Base-by-base conservation (phyloP, 2,888 invertebrate genomes). In the Ochropleura leucogaster region DNA sequence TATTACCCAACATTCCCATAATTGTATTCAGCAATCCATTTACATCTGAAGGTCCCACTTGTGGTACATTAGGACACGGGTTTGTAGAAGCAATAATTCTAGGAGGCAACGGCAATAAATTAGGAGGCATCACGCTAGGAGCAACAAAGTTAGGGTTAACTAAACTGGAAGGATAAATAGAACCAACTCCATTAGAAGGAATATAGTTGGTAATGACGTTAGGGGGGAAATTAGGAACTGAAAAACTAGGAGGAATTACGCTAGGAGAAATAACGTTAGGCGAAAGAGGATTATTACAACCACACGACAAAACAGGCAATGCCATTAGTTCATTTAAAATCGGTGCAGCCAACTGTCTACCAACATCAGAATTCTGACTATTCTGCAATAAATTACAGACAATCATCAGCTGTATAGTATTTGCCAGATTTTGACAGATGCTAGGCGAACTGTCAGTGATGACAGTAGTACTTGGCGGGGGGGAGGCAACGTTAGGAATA, bases 391-490 rank as follows among this genome's bases (percentile, higher is more conserved):
- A 83, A 80, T 94, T 94, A 20, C 90, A 89, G 0, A 95, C 93
- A 3, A 94, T 92, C 95, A 96, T 93, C 0, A 96, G 60, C 55
- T 96, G 94, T 1, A 96, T 86, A 0, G 95, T 93, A 57, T 95
- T 92, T 0, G 91, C 93, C 62, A 96, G 72, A 66, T 94, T 94
- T 72, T 94, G 92, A 75, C 95, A 95, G 0, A 94, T 90, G 0
- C 90, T 74, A 4, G 95, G 95, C 0, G 95, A 91, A 53, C 94
- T 94, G 66, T 95, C 95, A 0, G 94, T 93, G 44, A 95, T 92
- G 1, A 95, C 79, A 0, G 94, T 93, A 0, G 92, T 93, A 49
- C 81, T 80, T 6, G 90, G 87, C 2, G 88, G 65, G 3, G 71
- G 65, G 3, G 71, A n/a, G 10, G 85, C 77, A 0, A 53, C 16